Percentiles rank a stretch among this genome's conserved stretches.
These are phyloP conservation scores for Tetramorium bicarinatum DNA, from an alignment of 2,888 invertebrate species.

Conservation along the genomic window DNA sequence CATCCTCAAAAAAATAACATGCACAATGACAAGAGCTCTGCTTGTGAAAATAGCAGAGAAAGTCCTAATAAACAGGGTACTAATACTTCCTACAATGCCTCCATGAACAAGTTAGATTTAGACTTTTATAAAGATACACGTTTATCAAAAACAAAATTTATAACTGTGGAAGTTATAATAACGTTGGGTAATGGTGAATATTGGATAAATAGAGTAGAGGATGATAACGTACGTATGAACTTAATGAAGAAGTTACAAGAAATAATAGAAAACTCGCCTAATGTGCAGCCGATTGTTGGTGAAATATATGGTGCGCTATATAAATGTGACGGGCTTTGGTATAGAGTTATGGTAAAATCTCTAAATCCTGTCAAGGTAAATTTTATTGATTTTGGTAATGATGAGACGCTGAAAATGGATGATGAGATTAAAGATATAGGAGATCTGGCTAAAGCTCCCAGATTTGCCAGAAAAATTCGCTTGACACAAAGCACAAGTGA, in stretches of 20 bases:
- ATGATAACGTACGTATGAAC: constrained; percentile 42
- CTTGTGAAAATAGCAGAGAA: neutral
- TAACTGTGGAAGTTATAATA: constrained; percentile 68
- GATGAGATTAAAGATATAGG: constrained; percentile 70
- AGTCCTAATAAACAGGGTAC: neutral
- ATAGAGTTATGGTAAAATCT: constrained; percentile 73
- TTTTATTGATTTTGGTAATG: constrained; percentile 79
- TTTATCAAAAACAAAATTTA: constrained; percentile 71
- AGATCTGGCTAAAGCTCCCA: constrained; percentile 56
- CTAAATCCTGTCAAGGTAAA: constrained; percentile 72
- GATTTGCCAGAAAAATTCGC: constrained; percentile 67
- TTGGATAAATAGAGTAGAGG: constrained; percentile 75
- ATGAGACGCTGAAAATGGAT: constrained; percentile 53
- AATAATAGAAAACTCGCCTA: constrained; percentile 22
- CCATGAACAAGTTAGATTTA: constrained; percentile 54
- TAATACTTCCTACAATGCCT: neutral
- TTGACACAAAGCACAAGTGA: constrained; percentile 43
- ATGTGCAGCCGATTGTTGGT: constrained; percentile 65
- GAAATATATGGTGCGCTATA: constrained; percentile 71
- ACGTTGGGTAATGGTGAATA: constrained; percentile 60
- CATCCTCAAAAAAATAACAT: neutral
- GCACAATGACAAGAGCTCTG: neutral
- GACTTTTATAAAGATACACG: constrained; percentile 62
- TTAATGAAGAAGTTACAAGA: constrained; percentile 71
- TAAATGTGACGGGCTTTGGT: constrained; percentile 70